Percentiles rank a stretch among this genome's conserved stretches.
These are phyloP conservation scores for Melitaea athalia DNA, from an alignment of 2,888 invertebrate species.

Conservation along the genomic window DNA sequence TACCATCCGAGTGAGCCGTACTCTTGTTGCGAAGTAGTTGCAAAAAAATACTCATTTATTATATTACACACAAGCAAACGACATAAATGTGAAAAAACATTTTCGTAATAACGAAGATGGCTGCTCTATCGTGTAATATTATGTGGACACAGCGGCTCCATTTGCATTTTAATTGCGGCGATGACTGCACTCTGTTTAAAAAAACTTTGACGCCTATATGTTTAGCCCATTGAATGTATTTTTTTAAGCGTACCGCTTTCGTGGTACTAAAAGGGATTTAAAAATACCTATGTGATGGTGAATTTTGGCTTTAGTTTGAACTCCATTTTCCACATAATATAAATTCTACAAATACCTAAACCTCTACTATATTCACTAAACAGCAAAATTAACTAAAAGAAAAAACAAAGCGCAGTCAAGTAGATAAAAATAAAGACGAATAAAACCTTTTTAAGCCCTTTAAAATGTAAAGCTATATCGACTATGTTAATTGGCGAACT, in stretches of 20 bases:
- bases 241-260: conserved; percentile 16
- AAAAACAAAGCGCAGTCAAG: too few relatives aligned
- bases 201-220: conserved; percentile 22
- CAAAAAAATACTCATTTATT: too few relatives aligned
- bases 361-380: not conserved
- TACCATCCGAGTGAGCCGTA: too few relatives aligned
- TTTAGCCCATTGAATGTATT: conserved; percentile 17
- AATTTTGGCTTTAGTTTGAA: not conserved
- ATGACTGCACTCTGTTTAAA: conserved; percentile 28
- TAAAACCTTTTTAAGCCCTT: too few relatives aligned
- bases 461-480: too few relatives aligned
- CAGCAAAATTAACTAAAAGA: too few relatives aligned
- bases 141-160: conserved; percentile 19
- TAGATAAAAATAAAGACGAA: too few relatives aligned
- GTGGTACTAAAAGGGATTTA: conserved; percentile 3
- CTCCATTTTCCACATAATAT: not conserved
- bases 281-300: conserved; percentile 12
- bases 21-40: too few relatives aligned
- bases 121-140: conserved; percentile 9
- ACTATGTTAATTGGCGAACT: too few relatives aligned
- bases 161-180: conserved; percentile 36
- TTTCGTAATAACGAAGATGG: conserved; percentile 21
- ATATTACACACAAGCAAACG: not conserved
- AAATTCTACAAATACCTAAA: too few relatives aligned
- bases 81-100: not conserved